Base-by-base conservation (phyloP, 2,797 vertebrate genomes). In the Sarcoramphus papa region DNA sequence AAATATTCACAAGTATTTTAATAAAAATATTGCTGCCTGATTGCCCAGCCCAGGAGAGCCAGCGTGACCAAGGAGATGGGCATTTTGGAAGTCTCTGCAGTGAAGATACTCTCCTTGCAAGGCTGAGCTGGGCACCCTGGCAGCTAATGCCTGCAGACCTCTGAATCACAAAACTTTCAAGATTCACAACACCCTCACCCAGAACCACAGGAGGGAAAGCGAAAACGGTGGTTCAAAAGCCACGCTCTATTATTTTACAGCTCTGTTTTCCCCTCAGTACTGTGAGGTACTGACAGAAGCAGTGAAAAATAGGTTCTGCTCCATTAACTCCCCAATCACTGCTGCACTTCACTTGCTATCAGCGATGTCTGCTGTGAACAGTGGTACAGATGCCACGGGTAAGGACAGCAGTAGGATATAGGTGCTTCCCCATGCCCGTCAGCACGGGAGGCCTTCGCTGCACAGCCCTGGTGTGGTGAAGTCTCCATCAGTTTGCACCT, bases 351-450 rank as follows among this genome's bases (percentile, higher is more conserved):
- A 2, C 41, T 12, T 10, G 14, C 45, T 64, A 4, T 15, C 63
- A 57, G 77, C 63, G n/a, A 22, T 3, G 13, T 15, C 76, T 82
- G 76, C 67, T 86, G 35, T 19, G 21, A 79, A 47, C 0, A 2
- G 12, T 9, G 53, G 68, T 28, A 8, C 1, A 3, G 70, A 56
- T 51, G 81, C 56, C 40, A 37, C 43, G 43, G 40, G 25, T 8
- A 9, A 81, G 82, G 62, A n/a, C 24, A 21, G 41, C 5, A 10
- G 10, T 2, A 8, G 0, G 2, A 11, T 27, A 21, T 5, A 59
- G 75, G 43, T 12, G 28, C 23, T 30, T 41, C 51, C 25, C 10
- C 0, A 0, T 0, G 1, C 16, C 47, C 2, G 0, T 22, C 2
- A 2, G 54, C 45, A 27, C 6, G 5, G 40, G 69, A 56, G 8